These are phyloP conservation scores for Oscheius sp. DNA, from an alignment of 2,888 invertebrate species.

Conservation along the genomic window DNA sequence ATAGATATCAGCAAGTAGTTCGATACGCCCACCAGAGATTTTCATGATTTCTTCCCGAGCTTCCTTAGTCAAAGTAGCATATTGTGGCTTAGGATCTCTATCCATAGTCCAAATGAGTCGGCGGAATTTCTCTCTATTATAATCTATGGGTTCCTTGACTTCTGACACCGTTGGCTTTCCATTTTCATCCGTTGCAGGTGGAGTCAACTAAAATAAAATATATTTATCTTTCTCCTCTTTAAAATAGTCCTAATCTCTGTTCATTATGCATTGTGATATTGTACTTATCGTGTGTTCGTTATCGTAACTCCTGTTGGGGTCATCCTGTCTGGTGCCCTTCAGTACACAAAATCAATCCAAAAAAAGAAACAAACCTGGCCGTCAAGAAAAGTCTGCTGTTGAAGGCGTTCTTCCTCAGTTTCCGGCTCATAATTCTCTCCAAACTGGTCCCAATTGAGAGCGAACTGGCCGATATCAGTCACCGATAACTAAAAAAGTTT, in stretches of 20 bases:
- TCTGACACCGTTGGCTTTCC: background rate
- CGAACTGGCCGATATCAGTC: too few species aligned
- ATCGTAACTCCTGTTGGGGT: background rate
- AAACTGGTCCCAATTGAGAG: too few species aligned
- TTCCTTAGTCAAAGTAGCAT: background rate
- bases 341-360: background rate
- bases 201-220: slow-evolving; percentile 10
- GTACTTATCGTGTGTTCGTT: too few species aligned
- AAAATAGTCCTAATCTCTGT: too few species aligned
- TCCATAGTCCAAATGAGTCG: too few species aligned
- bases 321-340: background rate
- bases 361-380: background rate
- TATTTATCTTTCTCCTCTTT: background rate
- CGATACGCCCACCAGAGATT: slow-evolving; percentile 20
- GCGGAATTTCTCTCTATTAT: background rate
- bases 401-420: background rate
- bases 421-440: too few species aligned
- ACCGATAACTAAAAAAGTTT: too few species aligned
- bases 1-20: background rate
- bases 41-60: too few species aligned
- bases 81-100: background rate
- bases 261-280: too few species aligned
- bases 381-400: background rate
- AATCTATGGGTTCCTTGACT: background rate
- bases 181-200: background rate